Evolutionary conservation across 2,113 vertebrate genomes (phyloP), one percentile per base, ranked within the genome.

Genomic region (Cynopterus brachyotis): DNA sequence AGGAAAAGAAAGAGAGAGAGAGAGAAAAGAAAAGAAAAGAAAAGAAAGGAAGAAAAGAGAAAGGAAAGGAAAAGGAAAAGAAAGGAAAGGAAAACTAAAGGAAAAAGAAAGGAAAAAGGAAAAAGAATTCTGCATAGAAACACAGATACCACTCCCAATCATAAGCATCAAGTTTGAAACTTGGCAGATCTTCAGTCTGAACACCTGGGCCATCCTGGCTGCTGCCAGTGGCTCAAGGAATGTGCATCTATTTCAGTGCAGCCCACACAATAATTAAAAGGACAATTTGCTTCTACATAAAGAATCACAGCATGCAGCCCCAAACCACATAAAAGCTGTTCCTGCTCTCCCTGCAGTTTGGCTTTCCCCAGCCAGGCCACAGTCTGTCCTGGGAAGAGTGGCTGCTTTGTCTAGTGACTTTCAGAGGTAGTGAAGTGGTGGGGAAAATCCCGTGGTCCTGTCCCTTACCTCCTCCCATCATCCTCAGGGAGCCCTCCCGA

Each of bases 281-380:
- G 97, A 97, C 96, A 96, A 96, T 98, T 98, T 98, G 96, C 78
- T 96, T 97, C 97, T 96, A 95, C 97, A 96, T 97, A 96, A 98
- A 97, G 97, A 96, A 96, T 97, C 85, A 79, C 72, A 89, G 96
- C 96, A 91, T 55, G 73, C 91, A 96, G 97, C 97, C 96, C 93
- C 97, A 98, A 96, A 97, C 97, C 97, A 97, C 97, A 97, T 97
- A 89, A 98, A 97, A 97, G 97, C 70, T 9, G 1, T 30, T 60
- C 66, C 87, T 95, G 75, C 57, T 28, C 70, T 89, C 24, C 0
- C 81, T 83, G 85, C 30, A 89, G 95, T 94, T 79, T 84, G 79
- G 85, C 24, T 89, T 45, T 92, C 94, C 66, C 81, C 0, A 6
- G 91, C 85, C 84, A 1, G 4, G 88, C 95, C n/a, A 24, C 83